A percentile compares a stretch with the other conserved stretches of the same genome.
These are phyloP conservation scores for Calameuta filiformis DNA, from an alignment of 2,888 invertebrate species.

Conservation along the genomic window DNA sequence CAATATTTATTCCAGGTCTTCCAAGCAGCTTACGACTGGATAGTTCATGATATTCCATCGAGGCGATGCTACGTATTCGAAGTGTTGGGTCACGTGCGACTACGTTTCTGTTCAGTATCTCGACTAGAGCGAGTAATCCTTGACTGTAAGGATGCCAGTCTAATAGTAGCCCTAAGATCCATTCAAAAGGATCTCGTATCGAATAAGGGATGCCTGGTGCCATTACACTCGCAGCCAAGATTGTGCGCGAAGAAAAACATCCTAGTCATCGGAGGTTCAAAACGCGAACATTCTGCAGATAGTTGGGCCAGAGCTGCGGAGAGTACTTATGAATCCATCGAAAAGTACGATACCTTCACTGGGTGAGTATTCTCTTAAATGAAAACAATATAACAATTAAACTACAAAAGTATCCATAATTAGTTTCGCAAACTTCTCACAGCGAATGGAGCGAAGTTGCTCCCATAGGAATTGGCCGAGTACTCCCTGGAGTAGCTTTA, in stretches of 20 bases:
- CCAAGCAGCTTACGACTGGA: constrained; percentile 88
- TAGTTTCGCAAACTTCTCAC: constrained; percentile 22
- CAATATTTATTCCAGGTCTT: constrained; percentile 71
- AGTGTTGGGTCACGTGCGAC: constrained; percentile 82
- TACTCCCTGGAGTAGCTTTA: constrained; percentile 88
- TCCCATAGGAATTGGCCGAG: constrained; percentile 86
- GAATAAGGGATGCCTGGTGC: constrained; percentile 81
- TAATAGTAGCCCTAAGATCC: constrained; percentile 83
- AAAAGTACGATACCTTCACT: constrained; percentile 84
- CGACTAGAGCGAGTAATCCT: constrained; percentile 81
- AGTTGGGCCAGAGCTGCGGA: constrained; percentile 82
- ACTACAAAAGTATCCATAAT: not conserved
- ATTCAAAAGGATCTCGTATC: constrained; percentile 81
- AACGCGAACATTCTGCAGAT: constrained; percentile 77
- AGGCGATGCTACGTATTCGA: constrained; percentile 88
- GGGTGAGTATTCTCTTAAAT: constrained; percentile 64
- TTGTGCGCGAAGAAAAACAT: constrained; percentile 88
- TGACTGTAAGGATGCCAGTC: constrained; percentile 83
- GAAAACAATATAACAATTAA: not conserved
- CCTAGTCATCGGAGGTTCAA: constrained; percentile 89
- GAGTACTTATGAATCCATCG: constrained; percentile 84
- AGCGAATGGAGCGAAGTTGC: constrained; percentile 85
- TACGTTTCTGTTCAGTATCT: constrained; percentile 85
- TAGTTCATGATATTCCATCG: constrained; percentile 81
- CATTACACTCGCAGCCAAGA: constrained; percentile 81